A percentile compares a stretch with the other conserved stretches of the same genome.
Evolutionary conservation across 2,888 invertebrate genomes (phyloP).

Genomic region (Lumbricus terrestris): DNA sequence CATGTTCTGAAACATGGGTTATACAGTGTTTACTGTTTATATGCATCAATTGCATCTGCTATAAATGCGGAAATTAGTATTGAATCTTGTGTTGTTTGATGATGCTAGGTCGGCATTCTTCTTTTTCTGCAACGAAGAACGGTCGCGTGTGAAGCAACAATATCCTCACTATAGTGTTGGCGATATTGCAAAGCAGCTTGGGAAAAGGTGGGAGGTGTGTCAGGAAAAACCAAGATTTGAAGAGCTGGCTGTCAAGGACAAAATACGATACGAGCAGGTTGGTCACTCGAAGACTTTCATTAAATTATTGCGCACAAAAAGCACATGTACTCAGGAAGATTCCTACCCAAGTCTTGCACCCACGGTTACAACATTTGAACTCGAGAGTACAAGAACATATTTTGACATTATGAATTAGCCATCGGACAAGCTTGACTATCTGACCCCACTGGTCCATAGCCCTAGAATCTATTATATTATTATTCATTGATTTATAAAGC

Average conservation of each 20-base stretch:
- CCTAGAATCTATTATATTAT: too few relatives aligned
- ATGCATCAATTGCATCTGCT: not conserved
- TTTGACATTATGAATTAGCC: too few relatives aligned
- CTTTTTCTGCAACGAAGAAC: slow-evolving; percentile 97
- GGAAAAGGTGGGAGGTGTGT: slow-evolving; percentile 81
- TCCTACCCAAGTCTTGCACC: too few relatives aligned
- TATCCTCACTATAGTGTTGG: slow-evolving; percentile 94
- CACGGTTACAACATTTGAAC: too few relatives aligned
- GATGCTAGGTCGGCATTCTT: slow-evolving; percentile 90
- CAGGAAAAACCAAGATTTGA: slow-evolving; percentile 88
- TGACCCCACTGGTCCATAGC: too few relatives aligned
- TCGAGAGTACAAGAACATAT: too few relatives aligned
- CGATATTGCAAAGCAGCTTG: slow-evolving; percentile 93
- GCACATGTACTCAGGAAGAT: too few relatives aligned
- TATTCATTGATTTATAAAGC: too few relatives aligned
- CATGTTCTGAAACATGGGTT: not conserved
- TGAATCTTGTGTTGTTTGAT: not conserved
- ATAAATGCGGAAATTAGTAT: not conserved
- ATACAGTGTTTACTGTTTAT: not conserved
- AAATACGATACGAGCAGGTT: slow-evolving; percentile 91
- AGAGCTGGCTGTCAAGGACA: slow-evolving; percentile 88
- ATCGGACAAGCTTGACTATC: too few relatives aligned
- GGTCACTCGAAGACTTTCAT: not conserved
- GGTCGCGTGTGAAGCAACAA: slow-evolving; percentile 85
- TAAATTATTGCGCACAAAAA: too few relatives aligned